These are phyloP conservation scores for Hydrocynus forskahlii DNA, from an alignment of 2,797 vertebrate genomes.

Conservation along the genomic window DNA sequence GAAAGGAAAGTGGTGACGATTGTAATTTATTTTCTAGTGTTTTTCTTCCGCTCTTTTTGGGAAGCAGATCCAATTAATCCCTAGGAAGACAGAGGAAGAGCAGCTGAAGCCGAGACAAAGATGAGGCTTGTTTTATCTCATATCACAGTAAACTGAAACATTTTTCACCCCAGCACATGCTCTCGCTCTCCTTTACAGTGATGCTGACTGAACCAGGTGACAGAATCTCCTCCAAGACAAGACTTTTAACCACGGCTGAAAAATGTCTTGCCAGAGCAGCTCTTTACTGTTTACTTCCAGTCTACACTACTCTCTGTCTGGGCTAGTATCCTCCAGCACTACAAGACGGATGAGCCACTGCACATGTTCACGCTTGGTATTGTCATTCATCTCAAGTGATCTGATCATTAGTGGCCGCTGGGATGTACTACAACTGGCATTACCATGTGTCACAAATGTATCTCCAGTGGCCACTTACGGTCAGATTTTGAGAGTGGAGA, in stretches of 20 bases:
- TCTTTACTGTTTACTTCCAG: conserved; percentile 68
- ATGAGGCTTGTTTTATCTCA: conserved; percentile 66
- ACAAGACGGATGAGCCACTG: conserved; percentile 56
- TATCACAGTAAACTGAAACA: conserved; percentile 74
- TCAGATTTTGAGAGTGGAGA: neutral
- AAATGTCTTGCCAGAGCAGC: conserved; percentile 61
- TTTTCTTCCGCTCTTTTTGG: conserved; percentile 54
- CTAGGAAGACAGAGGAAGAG: conserved; percentile 49
- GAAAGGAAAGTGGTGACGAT: conserved; percentile 55
- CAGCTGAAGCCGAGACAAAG: conserved; percentile 59
- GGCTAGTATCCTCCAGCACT: conserved; percentile 57
- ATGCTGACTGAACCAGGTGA: conserved; percentile 70
- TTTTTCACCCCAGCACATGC: conserved; percentile 68
- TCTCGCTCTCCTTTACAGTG: conserved; percentile 60
- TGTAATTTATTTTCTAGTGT: conserved; percentile 63
- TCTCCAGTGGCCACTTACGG: no score
- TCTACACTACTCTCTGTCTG: conserved; percentile 64
- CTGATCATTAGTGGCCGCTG: neutral
- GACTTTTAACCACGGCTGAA: conserved; percentile 68
- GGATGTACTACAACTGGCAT: neutral
- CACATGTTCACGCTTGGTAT: neutral
- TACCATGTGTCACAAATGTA: neutral
- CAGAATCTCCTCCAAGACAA: conserved; percentile 67
- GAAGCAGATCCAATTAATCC: conserved; percentile 64
- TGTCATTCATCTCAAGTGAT: no score